These are phyloP conservation scores for Sebastes nivosus DNA, from an alignment of 2,797 vertebrate species.

Conservation along the genomic window DNA sequence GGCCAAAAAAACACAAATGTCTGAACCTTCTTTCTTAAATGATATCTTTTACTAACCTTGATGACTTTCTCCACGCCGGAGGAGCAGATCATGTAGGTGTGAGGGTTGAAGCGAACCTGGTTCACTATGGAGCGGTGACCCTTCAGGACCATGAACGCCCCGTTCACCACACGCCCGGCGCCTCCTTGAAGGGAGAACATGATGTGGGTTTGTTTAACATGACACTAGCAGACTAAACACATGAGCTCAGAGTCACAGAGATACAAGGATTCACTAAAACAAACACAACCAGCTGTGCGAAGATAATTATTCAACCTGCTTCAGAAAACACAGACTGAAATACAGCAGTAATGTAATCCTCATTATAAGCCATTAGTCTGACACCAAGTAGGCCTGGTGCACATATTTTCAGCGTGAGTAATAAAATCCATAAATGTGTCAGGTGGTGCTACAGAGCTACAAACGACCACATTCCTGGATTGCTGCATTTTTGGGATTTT, in stretches of 20 bases:
- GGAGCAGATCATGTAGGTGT: constrained; percentile 99
- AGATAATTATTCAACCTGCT: background rate
- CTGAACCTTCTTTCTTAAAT: background rate
- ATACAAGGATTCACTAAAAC: background rate
- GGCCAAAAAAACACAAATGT: background rate
- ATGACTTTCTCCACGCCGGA: constrained; percentile 99
- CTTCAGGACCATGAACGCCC: constrained; percentile 97
- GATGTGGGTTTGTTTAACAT: background rate
- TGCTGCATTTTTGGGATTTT: constrained; percentile 38
- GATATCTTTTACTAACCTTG: constrained; percentile 84
- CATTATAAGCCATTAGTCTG: constrained; percentile 27
- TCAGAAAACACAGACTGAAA: constrained; percentile 6
- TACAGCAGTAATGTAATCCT: constrained; percentile 8
- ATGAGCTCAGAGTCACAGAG: background rate
- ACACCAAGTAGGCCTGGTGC: constrained; percentile 32
- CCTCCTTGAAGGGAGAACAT: constrained; percentile 80
- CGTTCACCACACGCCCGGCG: constrained; percentile 95
- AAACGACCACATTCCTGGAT: constrained; percentile 33
- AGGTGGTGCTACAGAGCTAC: constrained; percentile 32
- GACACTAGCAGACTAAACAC: background rate
- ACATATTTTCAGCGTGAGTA: constrained; percentile 56
- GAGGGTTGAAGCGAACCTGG: constrained; percentile 98
- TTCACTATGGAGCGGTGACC: constrained; percentile 99
- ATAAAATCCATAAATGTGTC: constrained; percentile 53
- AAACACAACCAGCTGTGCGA: background rate